Percentiles rank a stretch among this genome's conserved stretches.
phyloP scores from a whole-genome alignment of 2,113 vertebrate species.

The Orientallactaga bullata region DNA sequence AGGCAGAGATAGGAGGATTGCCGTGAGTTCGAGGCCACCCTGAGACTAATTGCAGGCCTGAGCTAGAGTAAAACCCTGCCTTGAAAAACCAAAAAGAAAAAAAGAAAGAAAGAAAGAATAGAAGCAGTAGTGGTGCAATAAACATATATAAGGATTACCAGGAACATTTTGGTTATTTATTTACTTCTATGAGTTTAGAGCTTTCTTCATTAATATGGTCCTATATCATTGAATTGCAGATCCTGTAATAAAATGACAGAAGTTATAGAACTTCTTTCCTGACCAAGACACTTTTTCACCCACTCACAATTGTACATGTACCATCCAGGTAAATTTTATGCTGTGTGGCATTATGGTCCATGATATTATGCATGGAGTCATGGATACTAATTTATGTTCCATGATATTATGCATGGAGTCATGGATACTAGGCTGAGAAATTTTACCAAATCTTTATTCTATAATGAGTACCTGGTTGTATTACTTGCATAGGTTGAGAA shows the following conservation, averaged over 20 bases:
- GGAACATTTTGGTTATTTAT: neutral
- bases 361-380: neutral
- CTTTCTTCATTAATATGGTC: neutral
- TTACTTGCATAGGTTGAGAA: neutral
- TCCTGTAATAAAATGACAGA: slow-evolving; percentile 6
- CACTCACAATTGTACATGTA: neutral
- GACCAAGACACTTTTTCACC: neutral
- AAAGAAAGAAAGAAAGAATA: no score
- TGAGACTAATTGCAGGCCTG: no score
- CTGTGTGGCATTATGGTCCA: neutral
- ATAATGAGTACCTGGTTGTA: accelerated
- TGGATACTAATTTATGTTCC: neutral
- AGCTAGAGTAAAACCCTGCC: no score
- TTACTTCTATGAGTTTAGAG: neutral
- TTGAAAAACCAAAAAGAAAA: no score
- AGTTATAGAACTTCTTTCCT: neutral
- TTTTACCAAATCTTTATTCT: neutral
- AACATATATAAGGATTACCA: neutral
- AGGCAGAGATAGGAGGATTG: no score
- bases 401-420: neutral
- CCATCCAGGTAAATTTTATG: neutral
- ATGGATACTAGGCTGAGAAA: neutral
- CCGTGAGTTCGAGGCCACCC: no score
- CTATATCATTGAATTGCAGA: neutral
- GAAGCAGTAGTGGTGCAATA: neutral